Percentiles rank a stretch among this genome's conserved stretches.
These are phyloP conservation scores for Perccottus glenii DNA, from an alignment of 2,113 vertebrate species.

Conservation along the genomic window DNA sequence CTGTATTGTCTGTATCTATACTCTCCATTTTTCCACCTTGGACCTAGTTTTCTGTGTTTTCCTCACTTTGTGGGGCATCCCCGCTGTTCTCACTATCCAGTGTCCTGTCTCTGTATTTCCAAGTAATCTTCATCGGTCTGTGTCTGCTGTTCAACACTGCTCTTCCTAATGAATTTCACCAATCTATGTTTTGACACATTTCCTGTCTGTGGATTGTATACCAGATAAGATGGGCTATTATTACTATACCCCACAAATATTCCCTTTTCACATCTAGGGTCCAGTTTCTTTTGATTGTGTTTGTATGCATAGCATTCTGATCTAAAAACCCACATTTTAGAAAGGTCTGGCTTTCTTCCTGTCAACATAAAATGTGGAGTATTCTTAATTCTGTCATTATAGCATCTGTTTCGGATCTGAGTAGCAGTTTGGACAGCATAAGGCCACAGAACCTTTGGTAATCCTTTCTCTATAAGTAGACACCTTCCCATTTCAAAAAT, in stretches of 20 bases:
- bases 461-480: no score
- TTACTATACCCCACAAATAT: conserved; percentile 17
- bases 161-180: conserved; percentile 24
- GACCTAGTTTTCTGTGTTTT: no score
- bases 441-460: conserved; percentile 8
- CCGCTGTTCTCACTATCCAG: no score
- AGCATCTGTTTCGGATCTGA: background rate
- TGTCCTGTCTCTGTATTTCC: no score
- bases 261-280: conserved; percentile 12
- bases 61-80: no score
- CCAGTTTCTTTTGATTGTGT: conserved; percentile 18
- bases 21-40: no score
- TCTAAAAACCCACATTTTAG: conserved; percentile 28
- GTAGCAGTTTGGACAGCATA: conserved; percentile 16
- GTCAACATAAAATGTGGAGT: conserved; percentile 18
- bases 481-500: no score
- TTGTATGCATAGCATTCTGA: conserved; percentile 18
- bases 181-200: conserved; percentile 28
- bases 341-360: conserved; percentile 5
- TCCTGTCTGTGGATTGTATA: no score
- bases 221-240: conserved; percentile 29
- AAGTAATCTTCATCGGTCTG: conserved; percentile 19
- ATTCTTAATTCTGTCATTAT: background rate
- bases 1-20: no score
- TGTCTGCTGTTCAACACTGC: conserved; percentile 9